Evolutionary conservation across 30 jellyfish, hydroid and myxozoan species (phyloP), one percentile per base, ranked within the genome.

Genomic region (Cassiopea xamachana): DNA sequence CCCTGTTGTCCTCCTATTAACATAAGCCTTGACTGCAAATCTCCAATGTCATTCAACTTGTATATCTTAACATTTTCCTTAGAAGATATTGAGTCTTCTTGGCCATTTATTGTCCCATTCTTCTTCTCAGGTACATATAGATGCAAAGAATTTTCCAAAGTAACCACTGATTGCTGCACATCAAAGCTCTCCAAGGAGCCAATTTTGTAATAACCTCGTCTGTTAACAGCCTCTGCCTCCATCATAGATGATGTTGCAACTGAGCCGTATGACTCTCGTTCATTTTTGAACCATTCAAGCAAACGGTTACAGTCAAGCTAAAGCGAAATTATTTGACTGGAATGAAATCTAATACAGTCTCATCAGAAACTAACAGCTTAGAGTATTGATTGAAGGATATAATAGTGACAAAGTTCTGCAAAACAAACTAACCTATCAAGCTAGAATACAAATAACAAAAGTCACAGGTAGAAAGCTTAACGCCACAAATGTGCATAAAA

Each of bases 181-280:
- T 84, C 85, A 48, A 74, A 68, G 1, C 46, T 46, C 27, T 84
- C 77, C 19, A 44, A 48, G 39, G 79, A 71, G 60, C 97, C 97
- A 76, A 92, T 77, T 13, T 60, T 16, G 92, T 85, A 92, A 72
- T 77, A 77, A 69, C 97, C 97, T 62, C 78, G 85, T 7, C 86
- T 81, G 79, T 92, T 92, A 44, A 94, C 97, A 19, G 82, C 89
- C 88, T 92, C 89, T 14, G 97, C 94, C 74, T 92, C 93, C 94
- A 85, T 85, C 85, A 85, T 73, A 8, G 94, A 92, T 44, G 85
- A 85, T 69, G 89, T 86, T 7, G 97, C 94, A 7, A 92, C 94
- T 46, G 97, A 92, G 46, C 97, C 97, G 43, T 92, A 92, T 15
- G 97, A 92, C 49, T 86, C 88, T 27, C 86, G 79, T 47, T 92